phyloP scores from a whole-genome alignment of 2,113 vertebrate species.

The Microtus montanus region DNA sequence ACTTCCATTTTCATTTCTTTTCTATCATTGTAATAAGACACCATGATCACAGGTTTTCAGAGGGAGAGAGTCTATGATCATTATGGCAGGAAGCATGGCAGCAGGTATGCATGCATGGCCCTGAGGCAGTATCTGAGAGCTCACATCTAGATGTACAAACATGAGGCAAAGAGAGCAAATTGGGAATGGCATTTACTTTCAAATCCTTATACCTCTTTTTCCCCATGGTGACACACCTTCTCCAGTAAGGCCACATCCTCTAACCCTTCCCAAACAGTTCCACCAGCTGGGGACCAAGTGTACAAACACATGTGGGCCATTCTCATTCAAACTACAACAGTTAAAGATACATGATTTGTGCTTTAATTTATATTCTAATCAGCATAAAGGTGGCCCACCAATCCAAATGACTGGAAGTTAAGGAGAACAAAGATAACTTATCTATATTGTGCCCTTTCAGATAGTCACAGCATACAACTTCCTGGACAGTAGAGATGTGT shows the following conservation, averaged over 20 bases:
- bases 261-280: neutral
- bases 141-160: neutral
- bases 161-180: neutral
- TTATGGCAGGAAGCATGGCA: neutral
- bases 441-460: neutral
- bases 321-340: neutral
- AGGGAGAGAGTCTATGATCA: neutral
- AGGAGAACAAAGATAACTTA: neutral
- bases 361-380: neutral
- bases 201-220: no score
- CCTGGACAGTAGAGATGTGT: neutral
- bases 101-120: no score
- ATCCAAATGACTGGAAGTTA: neutral
- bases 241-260: neutral
- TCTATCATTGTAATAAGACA: neutral
- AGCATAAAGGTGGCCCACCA: neutral
- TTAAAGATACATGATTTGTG: neutral
- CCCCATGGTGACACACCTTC: neutral
- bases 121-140: neutral
- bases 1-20: neutral
- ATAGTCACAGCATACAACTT: neutral
- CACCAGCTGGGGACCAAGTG: neutral
- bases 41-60: neutral
- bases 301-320: neutral
- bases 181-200: no score